Conservation (phyloP, 2,113 vertebrate genomes). For the Columbina picui region DNA sequence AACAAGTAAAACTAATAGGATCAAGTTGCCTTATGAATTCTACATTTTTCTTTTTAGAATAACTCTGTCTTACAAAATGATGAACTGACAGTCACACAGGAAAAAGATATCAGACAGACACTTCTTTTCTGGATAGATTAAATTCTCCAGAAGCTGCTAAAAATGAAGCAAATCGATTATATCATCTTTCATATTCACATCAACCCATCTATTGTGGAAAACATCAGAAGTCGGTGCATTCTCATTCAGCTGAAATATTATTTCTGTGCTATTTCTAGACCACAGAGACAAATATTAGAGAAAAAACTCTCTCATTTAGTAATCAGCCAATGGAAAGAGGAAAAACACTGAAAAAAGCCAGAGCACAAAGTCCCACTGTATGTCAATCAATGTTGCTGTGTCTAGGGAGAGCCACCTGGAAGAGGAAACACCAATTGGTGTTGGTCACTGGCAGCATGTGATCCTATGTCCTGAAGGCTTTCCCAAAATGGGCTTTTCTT, state of each 20-base stretch:
- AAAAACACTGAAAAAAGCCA: not conserved
- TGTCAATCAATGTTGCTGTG: not conserved
- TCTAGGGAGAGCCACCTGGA: not conserved
- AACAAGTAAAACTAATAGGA: slow-evolving; percentile 6
- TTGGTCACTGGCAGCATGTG: not conserved
- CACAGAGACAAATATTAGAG: not conserved
- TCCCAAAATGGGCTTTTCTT: not conserved
- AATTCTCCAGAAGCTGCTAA: slow-evolving; percentile 52
- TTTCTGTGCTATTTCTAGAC: slow-evolving; percentile 60
- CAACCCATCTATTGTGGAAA: slow-evolving; percentile 62
- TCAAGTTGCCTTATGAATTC: slow-evolving; percentile 7
- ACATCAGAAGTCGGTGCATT: slow-evolving; percentile 60
- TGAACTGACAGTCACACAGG: slow-evolving; percentile 40
- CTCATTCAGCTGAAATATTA: slow-evolving; percentile 54
- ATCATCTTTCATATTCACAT: slow-evolving; percentile 64
- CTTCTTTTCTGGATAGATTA: slow-evolving; percentile 61
- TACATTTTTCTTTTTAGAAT: slow-evolving; percentile 24
- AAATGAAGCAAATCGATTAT: slow-evolving; percentile 54
- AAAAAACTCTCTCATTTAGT: slow-evolving; percentile 6
- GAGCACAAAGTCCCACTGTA: not conserved
- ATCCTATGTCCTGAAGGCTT: not conserved
- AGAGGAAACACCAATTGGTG: not conserved
- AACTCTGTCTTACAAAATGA: slow-evolving; percentile 27
- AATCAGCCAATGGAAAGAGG: not conserved
- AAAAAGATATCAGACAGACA: slow-evolving; percentile 42